These are phyloP conservation scores for Drosophila cognata DNA, from an alignment of 2,888 invertebrate species.

Conservation along the genomic window DNA sequence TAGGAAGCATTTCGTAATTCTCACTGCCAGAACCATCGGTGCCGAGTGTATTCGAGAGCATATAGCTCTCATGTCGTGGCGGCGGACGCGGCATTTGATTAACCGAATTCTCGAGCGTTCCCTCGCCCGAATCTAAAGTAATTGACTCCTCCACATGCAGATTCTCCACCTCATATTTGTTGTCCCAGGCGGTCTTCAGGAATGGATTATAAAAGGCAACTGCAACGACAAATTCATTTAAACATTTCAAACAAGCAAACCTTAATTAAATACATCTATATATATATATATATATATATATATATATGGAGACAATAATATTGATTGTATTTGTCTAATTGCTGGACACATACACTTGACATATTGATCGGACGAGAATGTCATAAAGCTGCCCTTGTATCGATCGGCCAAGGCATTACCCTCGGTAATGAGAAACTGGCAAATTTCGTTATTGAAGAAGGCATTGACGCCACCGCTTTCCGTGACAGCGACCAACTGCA, in stretches of 20 bases:
- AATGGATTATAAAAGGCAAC: constrained; percentile 98
- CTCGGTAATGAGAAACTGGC: constrained; percentile 95
- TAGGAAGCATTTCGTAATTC: constrained; percentile 89
- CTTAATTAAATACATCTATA: background rate
- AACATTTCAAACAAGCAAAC: background rate
- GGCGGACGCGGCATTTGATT: constrained; percentile 88
- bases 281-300: background rate
- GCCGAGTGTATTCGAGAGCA: constrained; percentile 87
- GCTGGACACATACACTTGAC: constrained; percentile 90
- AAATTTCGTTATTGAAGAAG: constrained; percentile 95
- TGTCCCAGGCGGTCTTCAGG: constrained; percentile 98
- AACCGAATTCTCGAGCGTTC: constrained; percentile 90
- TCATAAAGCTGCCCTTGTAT: constrained; percentile 96
- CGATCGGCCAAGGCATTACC: constrained; percentile 96
- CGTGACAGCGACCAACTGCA: constrained; percentile 97
- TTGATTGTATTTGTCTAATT: background rate
- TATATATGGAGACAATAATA: background rate
- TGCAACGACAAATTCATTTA: constrained; percentile 83
- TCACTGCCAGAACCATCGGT: constrained; percentile 87
- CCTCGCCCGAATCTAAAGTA: constrained; percentile 88
- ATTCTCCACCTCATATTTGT: constrained; percentile 97
- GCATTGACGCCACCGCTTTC: constrained; percentile 95
- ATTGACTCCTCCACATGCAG: constrained; percentile 93
- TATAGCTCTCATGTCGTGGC: constrained; percentile 92
- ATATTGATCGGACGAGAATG: constrained; percentile 93